Conservation (phyloP, 2,797 vertebrate species). For the Urocyon cinereoargenteus region DNA sequence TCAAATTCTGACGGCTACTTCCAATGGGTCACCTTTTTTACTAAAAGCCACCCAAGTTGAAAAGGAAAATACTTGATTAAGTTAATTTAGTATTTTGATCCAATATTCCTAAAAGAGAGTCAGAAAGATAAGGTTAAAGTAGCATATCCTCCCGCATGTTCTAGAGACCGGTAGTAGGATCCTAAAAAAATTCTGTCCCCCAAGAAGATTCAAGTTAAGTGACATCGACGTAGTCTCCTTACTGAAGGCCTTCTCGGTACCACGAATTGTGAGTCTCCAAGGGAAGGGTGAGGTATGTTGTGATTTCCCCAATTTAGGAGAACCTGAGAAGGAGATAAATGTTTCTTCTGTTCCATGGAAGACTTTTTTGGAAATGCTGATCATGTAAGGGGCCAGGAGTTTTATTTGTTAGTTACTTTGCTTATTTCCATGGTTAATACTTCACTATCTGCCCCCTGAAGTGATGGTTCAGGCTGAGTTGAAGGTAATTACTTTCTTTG, state of each 20-base stretch:
- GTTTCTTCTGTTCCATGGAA: neutral
- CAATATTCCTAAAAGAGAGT: constrained; percentile 6
- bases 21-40: neutral
- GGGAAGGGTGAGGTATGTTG: neutral
- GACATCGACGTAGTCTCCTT: neutral
- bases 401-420: neutral
- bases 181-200: neutral
- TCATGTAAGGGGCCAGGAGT: neutral
- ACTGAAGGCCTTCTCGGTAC: neutral
- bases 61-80: constrained; percentile 44
- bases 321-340: neutral
- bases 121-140: neutral
- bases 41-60: neutral
- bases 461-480: neutral
- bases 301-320: neutral
- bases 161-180: neutral
- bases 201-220: neutral
- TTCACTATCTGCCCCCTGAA: neutral
- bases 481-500: constrained; percentile 31
- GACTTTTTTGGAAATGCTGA: neutral
- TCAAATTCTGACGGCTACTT: constrained; percentile 21
- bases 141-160: neutral
- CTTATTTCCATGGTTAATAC: neutral
- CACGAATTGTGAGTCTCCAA: neutral
- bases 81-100: neutral